Base-by-base conservation (phyloP, 2,888 invertebrate genomes). In the Rhagonycha fulva region DNA sequence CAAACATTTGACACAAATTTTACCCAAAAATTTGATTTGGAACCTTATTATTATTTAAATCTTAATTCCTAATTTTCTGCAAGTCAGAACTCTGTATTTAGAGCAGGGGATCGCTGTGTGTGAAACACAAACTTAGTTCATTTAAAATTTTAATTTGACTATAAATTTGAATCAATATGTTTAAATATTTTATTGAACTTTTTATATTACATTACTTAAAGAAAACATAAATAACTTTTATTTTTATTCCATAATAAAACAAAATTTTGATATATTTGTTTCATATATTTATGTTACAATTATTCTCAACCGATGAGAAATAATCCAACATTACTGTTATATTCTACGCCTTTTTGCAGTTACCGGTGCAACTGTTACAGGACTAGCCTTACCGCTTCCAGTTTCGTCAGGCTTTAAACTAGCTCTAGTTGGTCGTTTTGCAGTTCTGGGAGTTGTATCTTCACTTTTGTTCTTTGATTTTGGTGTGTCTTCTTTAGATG, bases 391-490 rank as follows among this genome's bases (percentile, higher is more conserved):
- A 12, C 87, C 87, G 81, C 84, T 86, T n/a, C 85, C 86, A 70
- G 83, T 84, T 78, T 88, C 88, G 77, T 89, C 89, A 19, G 88
- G 84, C 82, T 88, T 89, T 60, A 88, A 82, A 79, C 88, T 88
- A 14, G 88, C 89, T 77, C 89, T 84, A 9, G 88, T 87, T 5
- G 89, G 88, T 61, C 89, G 80, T 78, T 88, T 88, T 12, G 80
- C 77, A 14, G 84, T 81, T 79, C 87, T 85, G n/a, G 47, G 47
- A 4, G 85, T 85, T 5, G 85, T 84, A 26, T 87, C 87, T 12
- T 87, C 86, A 66, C 70, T 80, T 76, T 79, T 82, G 71, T 79
- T 83, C 74, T 79, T 81, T 23, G 76, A 76, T 14, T 75, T 80
- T 79, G 82, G 83, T 78, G 85, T 77, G 70, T 83, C 83, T 76